Evolutionary conservation across 1,140 invertebrate species (phyloP), one percentile per base, ranked within the genome.

Genomic region (Drosophila simulans): DNA sequence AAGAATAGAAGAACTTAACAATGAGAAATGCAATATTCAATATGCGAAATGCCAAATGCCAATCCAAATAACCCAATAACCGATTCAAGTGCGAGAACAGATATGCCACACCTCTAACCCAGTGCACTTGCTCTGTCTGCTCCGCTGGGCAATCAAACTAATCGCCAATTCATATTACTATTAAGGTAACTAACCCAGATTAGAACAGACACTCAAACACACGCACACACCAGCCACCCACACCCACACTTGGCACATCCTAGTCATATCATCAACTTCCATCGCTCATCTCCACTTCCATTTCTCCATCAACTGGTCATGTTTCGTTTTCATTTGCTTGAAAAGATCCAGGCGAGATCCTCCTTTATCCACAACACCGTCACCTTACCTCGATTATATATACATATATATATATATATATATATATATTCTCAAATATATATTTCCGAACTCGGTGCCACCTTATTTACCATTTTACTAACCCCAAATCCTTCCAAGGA

Each of bases 81-180:
- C 54, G 54, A 54, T 37, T 27, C 39, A 63, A 42, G 54, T 42
- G 59, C 34, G 43, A 71, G 39, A 57, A 65, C 51, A 55, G 49
- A 63, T 55, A 73, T 55, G 72, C 69, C 72, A 76, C 73, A 76
- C 73, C 73, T 76, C 73, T 76, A 76, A 76, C 73, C 76, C 76
- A 79, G 75, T 78, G 75, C 68, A 55, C 66, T 64, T 71, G 65
- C 58, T 80, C 62, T 74, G 74, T 49, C 70, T 69, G 57, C 57
- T 66, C 77, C 57, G 52, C 54, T 60, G 52, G 79, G 69, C 75
- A 77, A 71, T 37, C 27, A 59, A 86, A 85, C 81, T 81, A 86
- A 85, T 85, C 81, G 77, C 59, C 81, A 85, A 85, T 70, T 86
- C 82, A 85, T 86, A 81, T 81, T 81, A 81, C 55, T 66, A 66